Base-by-base conservation (phyloP, 1,140 invertebrate genomes). In the Megalopta genalis region DNA sequence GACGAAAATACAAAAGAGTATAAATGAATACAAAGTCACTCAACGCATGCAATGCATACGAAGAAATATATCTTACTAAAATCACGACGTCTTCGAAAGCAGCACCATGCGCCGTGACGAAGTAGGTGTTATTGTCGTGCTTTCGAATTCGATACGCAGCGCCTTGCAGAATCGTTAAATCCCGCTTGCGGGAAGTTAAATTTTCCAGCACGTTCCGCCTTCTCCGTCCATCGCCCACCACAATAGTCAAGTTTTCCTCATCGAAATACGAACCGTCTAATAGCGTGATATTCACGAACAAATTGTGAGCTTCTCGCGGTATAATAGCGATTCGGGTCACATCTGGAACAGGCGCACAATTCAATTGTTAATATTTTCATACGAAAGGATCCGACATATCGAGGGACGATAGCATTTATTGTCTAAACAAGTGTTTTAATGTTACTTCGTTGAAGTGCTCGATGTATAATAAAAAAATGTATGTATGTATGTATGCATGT, bases 61-160 rank as follows among this genome's bases (percentile, higher is more conserved):
- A 1, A 14, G 42, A 46, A 18, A 57, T 63, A 10, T 37, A 60
- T 76, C 88, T 91, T 91, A 96, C 95, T 92, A 95, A 93, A 60
- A 95, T 88, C 4, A 95, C 90, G 9, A 96, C 89, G 85, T 95
- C 94, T 23, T 93, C 91, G 1, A 93, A 88, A 0, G 94, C 89
- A 0, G 95, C 95, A 46, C 95, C 95, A 57, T 92, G 90, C 0
- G 94, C 93, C 82, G 90, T 90, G 27, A 96, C 89, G 2, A 88
- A 92, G 81, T 95, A 94, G 9, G 88, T 90, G 52, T 93, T 92
- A 32, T 90, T 66, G 1, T 12, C 86, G 6, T 87, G 86, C 63
- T 93, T 93, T 49, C 92, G 92, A 82, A 94, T 94, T 81, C 93
- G 92, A 87, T 96, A 95, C 9, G 90, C 90, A 1, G 94, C 90